These are phyloP conservation scores for Geophilus truncorum DNA, from an alignment of 2,888 invertebrate species.

Conservation along the genomic window DNA sequence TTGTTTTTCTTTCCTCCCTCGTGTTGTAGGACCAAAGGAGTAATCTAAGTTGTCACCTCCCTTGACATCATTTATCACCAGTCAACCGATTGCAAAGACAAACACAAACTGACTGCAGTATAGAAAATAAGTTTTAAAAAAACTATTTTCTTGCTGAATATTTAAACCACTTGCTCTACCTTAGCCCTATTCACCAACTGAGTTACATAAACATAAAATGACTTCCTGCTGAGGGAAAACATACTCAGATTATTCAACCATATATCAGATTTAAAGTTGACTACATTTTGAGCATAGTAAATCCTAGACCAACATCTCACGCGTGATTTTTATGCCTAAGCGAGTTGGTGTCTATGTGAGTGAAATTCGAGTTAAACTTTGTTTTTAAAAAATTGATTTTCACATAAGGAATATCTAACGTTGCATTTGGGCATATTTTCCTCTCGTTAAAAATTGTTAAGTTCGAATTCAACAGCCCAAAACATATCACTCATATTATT, in stretches of 20 bases:
- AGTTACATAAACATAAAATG: background rate
- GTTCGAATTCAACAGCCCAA: background rate
- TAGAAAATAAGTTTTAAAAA: conserved; percentile 3
- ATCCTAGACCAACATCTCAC: no score
- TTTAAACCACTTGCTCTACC: background rate
- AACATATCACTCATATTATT: background rate
- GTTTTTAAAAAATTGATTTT: no score
- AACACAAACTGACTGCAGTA: conserved; percentile 7
- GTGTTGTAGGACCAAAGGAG: conserved; percentile 27
- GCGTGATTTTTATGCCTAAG: no score
- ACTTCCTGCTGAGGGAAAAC: conserved; percentile 19
- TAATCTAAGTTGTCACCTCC: conserved; percentile 27
- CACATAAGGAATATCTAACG: no score
- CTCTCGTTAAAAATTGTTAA: background rate
- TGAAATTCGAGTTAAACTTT: no score
- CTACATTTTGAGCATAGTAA: background rate
- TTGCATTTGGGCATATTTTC: background rate
- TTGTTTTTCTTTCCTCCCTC: conserved; percentile 27
- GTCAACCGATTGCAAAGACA: conserved; percentile 27
- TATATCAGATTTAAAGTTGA: conserved; percentile 21
- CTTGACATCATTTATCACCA: conserved; percentile 27
- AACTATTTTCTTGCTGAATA: background rate
- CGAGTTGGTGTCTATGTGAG: no score
- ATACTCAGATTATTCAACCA: conserved; percentile 11
- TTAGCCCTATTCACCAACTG: background rate